Percentiles rank a stretch among this genome's conserved stretches.
Evolutionary conservation across 2,888 invertebrate genomes (phyloP).

Genomic region (Standfussiana lucernea): DNA sequence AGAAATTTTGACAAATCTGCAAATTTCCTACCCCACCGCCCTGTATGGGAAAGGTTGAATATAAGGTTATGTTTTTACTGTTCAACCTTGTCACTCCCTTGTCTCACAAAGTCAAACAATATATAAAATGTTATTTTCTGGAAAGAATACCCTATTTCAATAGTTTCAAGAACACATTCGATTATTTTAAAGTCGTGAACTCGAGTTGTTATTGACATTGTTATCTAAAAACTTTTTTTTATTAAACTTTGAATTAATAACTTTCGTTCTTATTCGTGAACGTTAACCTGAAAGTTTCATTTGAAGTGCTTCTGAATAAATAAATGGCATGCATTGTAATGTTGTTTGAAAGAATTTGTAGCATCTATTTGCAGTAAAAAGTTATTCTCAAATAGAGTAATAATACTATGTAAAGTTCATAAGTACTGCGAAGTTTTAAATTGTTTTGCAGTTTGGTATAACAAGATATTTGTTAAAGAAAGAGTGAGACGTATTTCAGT

Average conservation of each 20-base stretch:
- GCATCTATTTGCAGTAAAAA: slow-evolving; percentile 41
- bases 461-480: slow-evolving; percentile 8
- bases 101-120: background rate
- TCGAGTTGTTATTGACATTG: background rate
- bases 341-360: slow-evolving; percentile 16
- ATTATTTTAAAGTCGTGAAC: slow-evolving; percentile 12
- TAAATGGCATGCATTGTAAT: slow-evolving; percentile 24
- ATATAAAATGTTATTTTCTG: background rate
- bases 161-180: background rate
- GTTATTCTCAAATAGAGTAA: slow-evolving; percentile 14
- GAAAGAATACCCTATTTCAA: background rate
- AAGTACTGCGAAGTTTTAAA: slow-evolving; percentile 24
- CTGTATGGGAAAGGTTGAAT: too few species aligned
- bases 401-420: slow-evolving; percentile 7
- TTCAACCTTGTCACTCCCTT: background rate
- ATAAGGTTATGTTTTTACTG: background rate
- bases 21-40: too few species aligned
- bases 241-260: slow-evolving; percentile 17
- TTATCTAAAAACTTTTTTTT: background rate
- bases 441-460: slow-evolving; percentile 16
- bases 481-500: background rate
- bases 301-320: slow-evolving; percentile 27
- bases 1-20: too few species aligned
- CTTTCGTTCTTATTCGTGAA: background rate
- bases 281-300: slow-evolving; percentile 28